Evolutionary conservation across 1,140 invertebrate species (phyloP), one percentile per base, ranked within the genome.

Genomic region (Diachasma alloeum): DNA sequence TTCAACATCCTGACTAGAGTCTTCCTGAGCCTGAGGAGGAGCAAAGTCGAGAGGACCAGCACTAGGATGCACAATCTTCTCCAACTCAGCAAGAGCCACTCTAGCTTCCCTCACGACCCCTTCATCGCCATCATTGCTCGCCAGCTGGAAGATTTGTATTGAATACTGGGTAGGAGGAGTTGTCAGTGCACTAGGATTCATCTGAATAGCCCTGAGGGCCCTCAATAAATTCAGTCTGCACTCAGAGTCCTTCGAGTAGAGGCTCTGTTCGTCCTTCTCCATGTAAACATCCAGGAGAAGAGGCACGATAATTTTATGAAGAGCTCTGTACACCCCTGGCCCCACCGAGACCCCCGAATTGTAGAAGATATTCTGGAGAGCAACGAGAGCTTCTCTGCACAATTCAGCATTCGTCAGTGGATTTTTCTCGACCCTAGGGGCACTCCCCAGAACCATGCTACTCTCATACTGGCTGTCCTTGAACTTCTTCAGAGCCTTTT

Each of bases 51-150:
- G 76, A 26, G 83, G 79, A 13, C 85, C 85, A 9, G 82, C 83
- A 77, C 19, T 19, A 22, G 87, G 87, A 76, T 88, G 87, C 10
- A 79, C 42, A 46, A 85, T 84, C 81, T 87, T 88, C 78, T 88
- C 85, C 9, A 87, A 56, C 73, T 84, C 80, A 0, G 80, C 48
- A 53, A 80, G 71, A 39, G 74, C 56, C 10, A 81, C 1, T 74
- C 82, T 83, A 0, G 85, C 83, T 78, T 87, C 85, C 72, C 82
- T 75, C 24, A 24, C 67, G 63, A 88, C 80, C 31, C 74, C 17
- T 17, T 73, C 17, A 78, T 85, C 67, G 15, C n/a, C 31, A 78
- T 88, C 87, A 17, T 74, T 78, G 26, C 77, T 19, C 37, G 87
- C 85, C 72, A 84, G 79, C n/a, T 85, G 76, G 24, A 85, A 86